These are phyloP conservation scores for Andricus grossulariae DNA, from an alignment of 1,140 invertebrate species.

Conservation along the genomic window DNA sequence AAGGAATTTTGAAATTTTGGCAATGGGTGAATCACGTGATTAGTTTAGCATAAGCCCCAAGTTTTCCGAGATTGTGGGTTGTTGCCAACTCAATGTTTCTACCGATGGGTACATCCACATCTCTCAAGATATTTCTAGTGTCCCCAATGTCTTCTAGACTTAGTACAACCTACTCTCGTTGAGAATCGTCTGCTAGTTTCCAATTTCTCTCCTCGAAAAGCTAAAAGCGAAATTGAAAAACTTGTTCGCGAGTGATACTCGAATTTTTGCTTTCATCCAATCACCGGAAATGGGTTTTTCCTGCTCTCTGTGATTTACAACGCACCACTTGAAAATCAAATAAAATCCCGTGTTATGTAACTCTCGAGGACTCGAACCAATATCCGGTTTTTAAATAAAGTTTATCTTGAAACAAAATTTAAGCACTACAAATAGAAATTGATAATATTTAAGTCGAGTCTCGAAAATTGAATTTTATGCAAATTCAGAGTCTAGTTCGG, in stretches of 20 bases:
- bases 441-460: too few relatives aligned
- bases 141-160: neutral
- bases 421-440: too few relatives aligned
- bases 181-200: slow-evolving; percentile 1
- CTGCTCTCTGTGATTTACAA: neutral
- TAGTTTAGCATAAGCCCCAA: neutral
- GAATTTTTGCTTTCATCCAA: neutral
- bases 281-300: slow-evolving; percentile 3
- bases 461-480: too few relatives aligned
- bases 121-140: slow-evolving; percentile 27
- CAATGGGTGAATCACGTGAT: neutral
- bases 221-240: neutral
- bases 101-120: slow-evolving; percentile 36
- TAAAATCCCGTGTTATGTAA: neutral
- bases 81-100: slow-evolving; percentile 53
- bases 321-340: neutral
- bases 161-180: slow-evolving; percentile 10
- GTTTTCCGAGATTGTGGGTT: slow-evolving; percentile 48
- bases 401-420: too few relatives aligned
- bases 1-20: slow-evolving; percentile 10
- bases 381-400: neutral
- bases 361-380: neutral
- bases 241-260: neutral
- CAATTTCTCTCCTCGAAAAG: neutral
- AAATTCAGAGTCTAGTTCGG: too few relatives aligned